These are phyloP conservation scores for Aphodius granarius DNA, from an alignment of 2,888 invertebrate species.

Conservation along the genomic window DNA sequence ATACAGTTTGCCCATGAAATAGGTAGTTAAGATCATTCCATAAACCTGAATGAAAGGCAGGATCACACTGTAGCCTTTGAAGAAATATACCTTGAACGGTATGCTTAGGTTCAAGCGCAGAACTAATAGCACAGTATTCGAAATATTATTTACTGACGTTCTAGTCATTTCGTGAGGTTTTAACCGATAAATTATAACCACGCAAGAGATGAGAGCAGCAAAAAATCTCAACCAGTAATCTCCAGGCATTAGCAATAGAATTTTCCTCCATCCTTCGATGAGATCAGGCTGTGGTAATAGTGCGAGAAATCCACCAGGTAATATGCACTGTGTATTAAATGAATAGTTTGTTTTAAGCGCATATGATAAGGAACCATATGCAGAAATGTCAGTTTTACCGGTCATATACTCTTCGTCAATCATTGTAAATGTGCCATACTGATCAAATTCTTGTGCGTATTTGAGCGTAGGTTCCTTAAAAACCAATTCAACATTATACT, in stretches of 20 bases:
- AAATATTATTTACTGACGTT: background rate
- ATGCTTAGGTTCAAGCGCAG: background rate
- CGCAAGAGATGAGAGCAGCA: background rate
- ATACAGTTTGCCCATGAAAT: background rate
- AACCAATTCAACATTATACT: background rate
- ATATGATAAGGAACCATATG: background rate
- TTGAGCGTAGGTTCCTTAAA: background rate
- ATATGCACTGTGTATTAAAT: background rate
- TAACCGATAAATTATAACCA: background rate
- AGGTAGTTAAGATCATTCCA: background rate
- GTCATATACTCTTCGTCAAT: background rate
- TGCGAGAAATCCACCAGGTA: background rate
- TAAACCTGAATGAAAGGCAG: background rate
- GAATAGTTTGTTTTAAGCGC: background rate
- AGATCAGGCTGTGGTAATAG: background rate
- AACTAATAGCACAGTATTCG: background rate
- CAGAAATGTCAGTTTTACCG: background rate
- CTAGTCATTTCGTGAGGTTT: background rate
- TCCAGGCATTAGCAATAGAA: background rate
- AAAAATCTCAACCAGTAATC: background rate
- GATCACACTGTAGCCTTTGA: background rate
- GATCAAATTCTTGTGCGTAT: background rate
- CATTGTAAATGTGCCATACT: background rate
- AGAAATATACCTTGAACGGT: background rate
- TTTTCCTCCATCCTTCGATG: slow-evolving; percentile 1